Evolutionary conservation across 2,888 invertebrate genomes (phyloP), one percentile per base, ranked within the genome.

Genomic region (Polymixis flavicincta): DNA sequence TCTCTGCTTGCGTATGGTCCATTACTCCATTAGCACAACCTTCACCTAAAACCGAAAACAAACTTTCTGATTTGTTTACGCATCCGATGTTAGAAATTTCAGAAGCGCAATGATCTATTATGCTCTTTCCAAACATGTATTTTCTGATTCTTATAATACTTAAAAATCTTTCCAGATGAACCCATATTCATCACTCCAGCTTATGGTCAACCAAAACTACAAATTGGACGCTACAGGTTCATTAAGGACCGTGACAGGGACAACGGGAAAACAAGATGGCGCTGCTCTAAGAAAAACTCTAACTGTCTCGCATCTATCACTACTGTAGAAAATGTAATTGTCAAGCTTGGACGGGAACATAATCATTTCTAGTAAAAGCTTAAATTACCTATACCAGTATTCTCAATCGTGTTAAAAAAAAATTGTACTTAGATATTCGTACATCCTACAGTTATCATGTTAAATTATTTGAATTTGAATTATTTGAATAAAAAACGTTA

Each of bases 261-360:
- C 5, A 74, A 74, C 2, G 45, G n/a, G 6, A 89, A 84, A 74
- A 79, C 78, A 22, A 82, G 88, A 72, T 90, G 89, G 89, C 79
- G 86, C 19, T 82, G 90, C 76, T 50, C 77, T 22, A 88, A 85
- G 69, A 87, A 87, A 70, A 83, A 83, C n/a, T 61, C 19, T 3
- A 83, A 77, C 4, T 90, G 90, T 66, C 79, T 78, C 37, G 89
- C 88, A 0, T 68, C 83, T 13, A 17, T 89, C 14, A 79, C 82
- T 28, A 79, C 82, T 48, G 25, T 76, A 25, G 76, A 81, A 2
- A 67, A 78, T 45, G n/a, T 63, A 25, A 80, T 78, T n/a, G 63
- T 78, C 19, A 78, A 80, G 32, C 37, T 14, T 72, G 80, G 66
- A 1, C 55, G 66, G 17, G 50, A 61, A 14, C 80, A 78, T 67